Percentiles rank a stretch among this genome's conserved stretches.
Conservation (phyloP, 2,113 vertebrate genomes). For the Donacobius atricapilla region DNA sequence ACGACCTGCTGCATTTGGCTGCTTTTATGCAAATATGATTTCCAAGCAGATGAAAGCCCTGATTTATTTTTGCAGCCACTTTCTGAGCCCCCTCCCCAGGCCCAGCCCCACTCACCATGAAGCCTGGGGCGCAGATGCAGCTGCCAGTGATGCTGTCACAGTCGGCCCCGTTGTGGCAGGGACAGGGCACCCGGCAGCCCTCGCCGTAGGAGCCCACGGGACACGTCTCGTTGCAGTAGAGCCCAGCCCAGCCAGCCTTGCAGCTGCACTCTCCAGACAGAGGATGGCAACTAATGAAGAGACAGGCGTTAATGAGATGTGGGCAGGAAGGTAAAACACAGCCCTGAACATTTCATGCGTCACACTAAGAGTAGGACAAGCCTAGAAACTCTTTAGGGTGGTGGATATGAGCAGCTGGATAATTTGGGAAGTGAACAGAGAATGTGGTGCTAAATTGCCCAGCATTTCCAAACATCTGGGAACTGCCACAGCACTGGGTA, state of each 20-base stretch:
- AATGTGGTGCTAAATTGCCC: background rate
- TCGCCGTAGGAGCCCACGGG: conserved; percentile 85
- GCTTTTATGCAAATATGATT: background rate
- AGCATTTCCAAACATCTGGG: background rate
- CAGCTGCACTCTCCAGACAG: conserved; percentile 94
- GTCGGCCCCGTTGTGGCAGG: conserved; percentile 90
- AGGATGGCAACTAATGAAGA: conserved; percentile 86
- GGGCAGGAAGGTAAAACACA: background rate
- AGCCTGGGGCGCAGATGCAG: conserved; percentile 90
- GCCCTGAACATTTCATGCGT: rapidly evolving
- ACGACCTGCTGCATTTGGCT: rapidly evolving
- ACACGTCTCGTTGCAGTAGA: conserved; percentile 94
- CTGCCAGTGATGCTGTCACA: conserved; percentile 87
- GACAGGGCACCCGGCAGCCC: conserved; percentile 83
- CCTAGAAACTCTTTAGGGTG: background rate
- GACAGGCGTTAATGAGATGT: background rate
- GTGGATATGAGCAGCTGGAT: background rate
- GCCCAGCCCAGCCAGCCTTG: conserved; percentile 90
- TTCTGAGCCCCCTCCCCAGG: rapidly evolving
- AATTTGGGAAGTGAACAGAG: background rate
- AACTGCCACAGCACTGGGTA: background rate
- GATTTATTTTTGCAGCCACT: background rate
- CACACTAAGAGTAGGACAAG: background rate
- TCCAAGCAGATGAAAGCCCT: background rate
- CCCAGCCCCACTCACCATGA: conserved; percentile 77